Conservation (phyloP, 1,140 invertebrate genomes). For the Leptestheria dahalacensis region DNA sequence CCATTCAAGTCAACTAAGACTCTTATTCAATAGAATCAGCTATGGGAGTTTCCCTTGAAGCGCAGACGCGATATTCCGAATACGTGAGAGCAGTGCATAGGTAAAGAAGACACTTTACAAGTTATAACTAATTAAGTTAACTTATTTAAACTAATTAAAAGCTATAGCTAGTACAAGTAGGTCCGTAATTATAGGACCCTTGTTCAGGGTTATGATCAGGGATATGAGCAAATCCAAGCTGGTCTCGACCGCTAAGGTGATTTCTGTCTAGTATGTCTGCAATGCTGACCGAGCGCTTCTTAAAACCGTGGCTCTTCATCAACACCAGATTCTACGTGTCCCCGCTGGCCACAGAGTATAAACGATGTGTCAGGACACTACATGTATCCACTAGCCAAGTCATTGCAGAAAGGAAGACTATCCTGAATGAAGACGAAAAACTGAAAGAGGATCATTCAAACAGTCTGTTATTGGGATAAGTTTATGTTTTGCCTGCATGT, state of each 20-base stretch:
- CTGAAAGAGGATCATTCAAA: background rate
- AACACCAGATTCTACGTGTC: conserved; percentile 65
- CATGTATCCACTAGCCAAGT: conserved; percentile 69
- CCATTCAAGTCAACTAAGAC: no score
- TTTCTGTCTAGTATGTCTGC: conserved; percentile 31
- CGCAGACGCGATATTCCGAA: conserved; percentile 49
- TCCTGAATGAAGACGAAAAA: background rate
- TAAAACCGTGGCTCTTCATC: conserved; percentile 62
- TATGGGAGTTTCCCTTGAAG: conserved; percentile 58
- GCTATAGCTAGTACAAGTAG: no score
- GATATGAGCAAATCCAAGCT: no score
- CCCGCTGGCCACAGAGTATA: conserved; percentile 54
- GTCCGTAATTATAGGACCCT: no score
- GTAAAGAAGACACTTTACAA: no score
- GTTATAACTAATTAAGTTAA: conserved; percentile 55
- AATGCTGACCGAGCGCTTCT: conserved; percentile 31
- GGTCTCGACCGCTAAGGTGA: no score
- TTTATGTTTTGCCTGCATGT: no score
- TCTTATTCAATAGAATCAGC: conserved; percentile 77
- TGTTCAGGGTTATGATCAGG: no score
- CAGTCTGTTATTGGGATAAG: background rate
- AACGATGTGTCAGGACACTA: conserved; percentile 55
- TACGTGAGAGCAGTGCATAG: conserved; percentile 58
- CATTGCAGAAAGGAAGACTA: background rate
- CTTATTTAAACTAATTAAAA: conserved; percentile 54